phyloP scores from a whole-genome alignment of 2,113 vertebrate species.

The Aegithalos caudatus region DNA sequence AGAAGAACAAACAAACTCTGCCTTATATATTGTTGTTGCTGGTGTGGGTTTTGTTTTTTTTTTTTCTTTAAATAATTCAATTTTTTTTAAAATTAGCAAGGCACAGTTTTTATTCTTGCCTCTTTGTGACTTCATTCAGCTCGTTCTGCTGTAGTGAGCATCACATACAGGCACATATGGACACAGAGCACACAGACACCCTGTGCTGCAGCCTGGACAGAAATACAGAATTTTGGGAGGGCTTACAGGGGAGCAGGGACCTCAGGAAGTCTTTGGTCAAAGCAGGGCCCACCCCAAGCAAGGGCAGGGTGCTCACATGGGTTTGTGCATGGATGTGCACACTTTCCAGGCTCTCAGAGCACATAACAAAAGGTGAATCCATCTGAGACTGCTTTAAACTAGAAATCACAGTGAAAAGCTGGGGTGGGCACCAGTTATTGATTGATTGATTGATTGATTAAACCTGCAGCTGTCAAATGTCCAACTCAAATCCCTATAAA shows the following conservation, averaged over 20 bases:
- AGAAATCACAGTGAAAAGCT: neutral
- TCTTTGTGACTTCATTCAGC: neutral
- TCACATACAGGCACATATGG: fast-evolving
- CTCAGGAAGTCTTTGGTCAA: neutral
- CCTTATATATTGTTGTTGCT: neutral
- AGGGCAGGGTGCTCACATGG: neutral
- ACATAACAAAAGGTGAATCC: neutral
- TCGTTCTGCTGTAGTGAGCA: neutral
- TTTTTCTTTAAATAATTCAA: neutral
- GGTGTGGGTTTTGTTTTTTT: neutral
- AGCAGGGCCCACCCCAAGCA: too few relatives aligned
- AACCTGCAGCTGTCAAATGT: neutral
- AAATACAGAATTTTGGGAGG: neutral
- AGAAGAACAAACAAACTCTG: neutral
- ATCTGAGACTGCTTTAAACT: neutral
- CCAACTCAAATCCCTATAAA: neutral
- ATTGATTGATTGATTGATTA: neutral
- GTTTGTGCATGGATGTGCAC: neutral
- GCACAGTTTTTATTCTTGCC: neutral
- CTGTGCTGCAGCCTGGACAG: neutral
- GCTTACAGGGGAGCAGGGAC: neutral
- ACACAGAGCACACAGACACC: neutral
- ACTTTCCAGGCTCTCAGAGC: neutral
- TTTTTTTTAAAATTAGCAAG: neutral
- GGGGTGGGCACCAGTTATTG: neutral